Evolutionary conservation across 1,140 invertebrate genomes (phyloP), one percentile per base, ranked within the genome.

Genomic region (Bradynema listronoti): DNA sequence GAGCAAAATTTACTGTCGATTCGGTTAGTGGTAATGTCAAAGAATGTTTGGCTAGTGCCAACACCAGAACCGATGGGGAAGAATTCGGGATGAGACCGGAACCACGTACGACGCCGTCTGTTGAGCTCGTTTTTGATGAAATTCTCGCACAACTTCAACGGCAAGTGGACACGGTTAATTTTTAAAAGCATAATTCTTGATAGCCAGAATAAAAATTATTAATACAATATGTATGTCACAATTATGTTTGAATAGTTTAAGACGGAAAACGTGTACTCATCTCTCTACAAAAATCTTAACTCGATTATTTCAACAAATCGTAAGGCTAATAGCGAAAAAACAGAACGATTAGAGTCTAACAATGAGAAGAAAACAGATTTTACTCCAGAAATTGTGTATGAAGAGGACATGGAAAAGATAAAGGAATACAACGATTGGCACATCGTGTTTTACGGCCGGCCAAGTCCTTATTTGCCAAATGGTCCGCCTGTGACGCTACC

Each of bases 251-350:
- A 11, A 30, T 70, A 22, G n/a, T 32, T 61, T 62, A 42, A 62
- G 60, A 65, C 24, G 36, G 30, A 56, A 32, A 59, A 67, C 36
- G 36, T 67, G 4, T 63, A 67, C 43, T 62, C 64, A 14, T 63
- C 63, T n/a, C 45, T 61, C 9, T 67, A 70, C 29, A 67, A 67
- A 25, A 60, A 29, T 29, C 43, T 71, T 19, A 19, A 54, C 53
- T 63, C 58, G 16, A 27, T 59, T 29, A 22, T 59, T 56, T 57
- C 58, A 24, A 57, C 34, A 0, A 16, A 53, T 5, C 0, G 27
- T 16, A 58, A 56, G 41, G 16, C n/a, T 57, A n/a, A n/a, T n/a
- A n/a, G n/a, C n/a, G 25, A 58, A 58, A 29, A 59, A 9, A 14
- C 29, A 11, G 51, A 0, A 0, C 27, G 32, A 47, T 14, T 14